Evolutionary conservation across 2,888 invertebrate species (phyloP).

Genomic region (Pachliopta kotzebuea): DNA sequence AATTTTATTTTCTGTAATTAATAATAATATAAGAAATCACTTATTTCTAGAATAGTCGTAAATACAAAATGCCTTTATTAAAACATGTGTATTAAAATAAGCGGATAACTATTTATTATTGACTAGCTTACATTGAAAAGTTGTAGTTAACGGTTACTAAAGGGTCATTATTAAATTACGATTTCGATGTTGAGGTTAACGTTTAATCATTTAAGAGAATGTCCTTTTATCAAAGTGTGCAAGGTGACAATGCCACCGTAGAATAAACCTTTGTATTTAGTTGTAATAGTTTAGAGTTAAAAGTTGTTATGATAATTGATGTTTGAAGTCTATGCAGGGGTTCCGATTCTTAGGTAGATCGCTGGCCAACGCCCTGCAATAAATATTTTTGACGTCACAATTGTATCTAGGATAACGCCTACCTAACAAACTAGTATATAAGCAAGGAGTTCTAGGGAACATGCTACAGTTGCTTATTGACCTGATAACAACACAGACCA

Average conservation of each 20-base stretch:
- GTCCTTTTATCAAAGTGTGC: background rate
- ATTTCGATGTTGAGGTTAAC: conserved; percentile 1
- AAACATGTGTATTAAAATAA: too few species aligned
- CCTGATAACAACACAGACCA: conserved; percentile 74
- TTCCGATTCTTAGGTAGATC: conserved; percentile 37
- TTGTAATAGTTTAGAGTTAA: background rate
- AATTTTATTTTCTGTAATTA: too few species aligned
- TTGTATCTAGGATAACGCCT: conserved; percentile 68
- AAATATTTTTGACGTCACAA: conserved; percentile 43
- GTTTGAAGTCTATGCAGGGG: conserved; percentile 31
- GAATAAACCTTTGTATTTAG: background rate
- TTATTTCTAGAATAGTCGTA: too few species aligned
- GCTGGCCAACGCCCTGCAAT: conserved; percentile 35
- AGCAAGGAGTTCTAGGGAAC: conserved; percentile 50
- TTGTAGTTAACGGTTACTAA: too few species aligned
- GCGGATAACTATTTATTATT: too few species aligned
- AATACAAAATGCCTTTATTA: too few species aligned
- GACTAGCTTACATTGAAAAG: too few species aligned
- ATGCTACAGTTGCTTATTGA: conserved; percentile 61
- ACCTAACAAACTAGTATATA: conserved; percentile 64
- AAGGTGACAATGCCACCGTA: background rate
- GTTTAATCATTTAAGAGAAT: background rate
- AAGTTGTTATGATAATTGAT: background rate
- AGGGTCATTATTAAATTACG: background rate
- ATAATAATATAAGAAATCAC: too few species aligned